Evolutionary conservation across 2,113 vertebrate genomes (phyloP), one percentile per base, ranked within the genome.

Genomic region (Tetraodon nigroviridis): DNA sequence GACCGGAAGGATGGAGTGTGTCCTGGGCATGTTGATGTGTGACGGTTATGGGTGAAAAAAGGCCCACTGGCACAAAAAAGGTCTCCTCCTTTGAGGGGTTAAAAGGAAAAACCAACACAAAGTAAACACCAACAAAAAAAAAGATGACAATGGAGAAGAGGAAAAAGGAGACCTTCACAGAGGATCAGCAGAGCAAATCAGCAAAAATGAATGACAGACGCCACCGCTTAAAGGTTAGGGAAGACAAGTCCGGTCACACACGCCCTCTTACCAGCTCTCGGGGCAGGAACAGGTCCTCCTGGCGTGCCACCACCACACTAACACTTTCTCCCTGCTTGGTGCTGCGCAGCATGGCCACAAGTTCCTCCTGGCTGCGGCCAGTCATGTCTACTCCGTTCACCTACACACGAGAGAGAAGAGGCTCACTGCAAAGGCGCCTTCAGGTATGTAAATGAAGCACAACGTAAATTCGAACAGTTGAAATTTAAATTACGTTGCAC

Each of bases 281-380:
- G 19, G 96, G 95, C 46, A 96, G 84, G 84, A 97, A 96, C 64
- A 83, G 59, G 64, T 96, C 95, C 51, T 98, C 94, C 55, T 94
- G 95, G 40, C 96, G 92, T 8, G 90, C 91, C 29, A 98, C 90
- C 46, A 94, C 57, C 58, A 99, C 72, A 1, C 64, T 88, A 11
- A 95, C 95, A 0, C 78, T 88, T 69, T 98, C 94, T 1, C 97
- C 97, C 80, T 96, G 95, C 73, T 90, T 95, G 53, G 97, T 99
- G 84, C 95, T 93, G 63, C 97, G 93, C 84, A 99, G 85, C 91
- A 94, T 93, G 79, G 90, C 92, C 20, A 99, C 97, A 0, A 99
- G 91, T 46, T 98, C 95, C 67, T 99, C 97, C 81, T 99, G 97
- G 16, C 90, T 94, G 22, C 86, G 89, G 45, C 93, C 92, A 0